phyloP scores from a whole-genome alignment of 2,797 vertebrate species.

The Micropoecilia bifurca region DNA sequence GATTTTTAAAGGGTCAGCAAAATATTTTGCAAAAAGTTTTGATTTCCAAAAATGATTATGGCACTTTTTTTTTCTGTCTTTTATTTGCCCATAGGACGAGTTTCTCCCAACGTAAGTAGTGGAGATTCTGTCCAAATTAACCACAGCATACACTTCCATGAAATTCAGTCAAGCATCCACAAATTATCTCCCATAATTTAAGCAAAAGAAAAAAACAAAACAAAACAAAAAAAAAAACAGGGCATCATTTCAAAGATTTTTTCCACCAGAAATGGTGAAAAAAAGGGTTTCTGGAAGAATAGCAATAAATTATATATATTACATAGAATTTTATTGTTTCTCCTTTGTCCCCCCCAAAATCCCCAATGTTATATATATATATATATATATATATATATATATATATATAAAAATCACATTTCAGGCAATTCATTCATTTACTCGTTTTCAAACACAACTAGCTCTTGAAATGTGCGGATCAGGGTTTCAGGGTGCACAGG shows the following conservation, averaged over 20 bases:
- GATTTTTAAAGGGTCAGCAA: conserved; percentile 73
- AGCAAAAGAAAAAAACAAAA: conserved; percentile 33
- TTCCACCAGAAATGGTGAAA: conserved; percentile 48
- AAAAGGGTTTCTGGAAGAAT: conserved; percentile 61
- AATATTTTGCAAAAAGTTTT: conserved; percentile 48
- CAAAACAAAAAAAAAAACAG: conserved; percentile 14
- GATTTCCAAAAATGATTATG: conserved; percentile 52
- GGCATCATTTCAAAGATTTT: conserved; percentile 54
- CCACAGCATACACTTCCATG: conserved; percentile 48
- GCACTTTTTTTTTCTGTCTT: conserved; percentile 23
- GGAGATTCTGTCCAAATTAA: conserved; percentile 34
- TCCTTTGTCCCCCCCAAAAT: neutral
- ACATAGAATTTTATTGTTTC: conserved; percentile 74
- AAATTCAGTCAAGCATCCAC: conserved; percentile 54
- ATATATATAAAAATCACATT: conserved; percentile 61
- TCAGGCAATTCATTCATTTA: conserved; percentile 63
- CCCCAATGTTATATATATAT: conserved; percentile 46
- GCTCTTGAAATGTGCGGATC: conserved; percentile 48
- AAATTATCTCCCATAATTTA: conserved; percentile 60
- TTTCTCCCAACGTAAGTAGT: conserved; percentile 7
- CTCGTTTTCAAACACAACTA: conserved; percentile 60
- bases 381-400: too few species aligned
- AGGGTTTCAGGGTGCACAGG: conserved; percentile 37
- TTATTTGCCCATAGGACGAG: conserved; percentile 26
- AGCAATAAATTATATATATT: conserved; percentile 83